phyloP scores from a whole-genome alignment of 2,888 invertebrate genomes.

The Oscheius onirici region DNA sequence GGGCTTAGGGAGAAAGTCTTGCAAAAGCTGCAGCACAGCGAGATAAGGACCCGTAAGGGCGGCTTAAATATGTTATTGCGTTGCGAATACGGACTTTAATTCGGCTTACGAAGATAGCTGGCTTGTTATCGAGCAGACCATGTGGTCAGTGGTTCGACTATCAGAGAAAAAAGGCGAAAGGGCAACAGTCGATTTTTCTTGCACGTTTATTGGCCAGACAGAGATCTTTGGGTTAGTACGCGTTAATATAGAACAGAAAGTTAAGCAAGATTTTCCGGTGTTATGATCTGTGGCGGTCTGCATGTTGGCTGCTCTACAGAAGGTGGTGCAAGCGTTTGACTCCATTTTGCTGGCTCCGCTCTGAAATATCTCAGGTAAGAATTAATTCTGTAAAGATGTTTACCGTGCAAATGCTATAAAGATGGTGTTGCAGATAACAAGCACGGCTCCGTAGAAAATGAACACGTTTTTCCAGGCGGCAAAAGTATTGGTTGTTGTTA shows the following conservation, averaged over 20 bases:
- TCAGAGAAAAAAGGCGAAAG: background rate
- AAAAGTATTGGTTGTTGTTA: conserved; percentile 53
- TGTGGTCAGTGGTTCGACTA: background rate
- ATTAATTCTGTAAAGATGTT: background rate
- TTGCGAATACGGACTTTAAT: background rate
- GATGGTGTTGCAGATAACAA: conserved; percentile 42
- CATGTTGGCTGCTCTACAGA: background rate
- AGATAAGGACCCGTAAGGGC: background rate
- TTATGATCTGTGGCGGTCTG: conserved; percentile 17
- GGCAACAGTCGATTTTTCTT: background rate
- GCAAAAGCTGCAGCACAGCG: background rate
- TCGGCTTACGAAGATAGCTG: conserved; percentile 1
- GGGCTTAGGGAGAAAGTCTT: too few relatives aligned
- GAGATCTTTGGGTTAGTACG: background rate
- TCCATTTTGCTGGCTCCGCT: conserved; percentile 48
- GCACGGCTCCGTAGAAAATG: conserved; percentile 46
- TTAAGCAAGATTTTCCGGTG: conserved; percentile 15
- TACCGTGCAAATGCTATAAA: conserved; percentile 45
- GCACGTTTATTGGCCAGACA: background rate
- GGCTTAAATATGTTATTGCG: background rate
- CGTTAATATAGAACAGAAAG: background rate
- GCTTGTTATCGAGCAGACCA: background rate
- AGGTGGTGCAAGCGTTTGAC: conserved; percentile 19
- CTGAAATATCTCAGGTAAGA: conserved; percentile 22
- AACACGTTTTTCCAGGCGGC: conserved; percentile 52